A percentile compares a stretch with the other conserved stretches of the same genome.
These are phyloP conservation scores for Schlechtendalia chinensis DNA, from an alignment of 1,140 invertebrate species.

Conservation along the genomic window DNA sequence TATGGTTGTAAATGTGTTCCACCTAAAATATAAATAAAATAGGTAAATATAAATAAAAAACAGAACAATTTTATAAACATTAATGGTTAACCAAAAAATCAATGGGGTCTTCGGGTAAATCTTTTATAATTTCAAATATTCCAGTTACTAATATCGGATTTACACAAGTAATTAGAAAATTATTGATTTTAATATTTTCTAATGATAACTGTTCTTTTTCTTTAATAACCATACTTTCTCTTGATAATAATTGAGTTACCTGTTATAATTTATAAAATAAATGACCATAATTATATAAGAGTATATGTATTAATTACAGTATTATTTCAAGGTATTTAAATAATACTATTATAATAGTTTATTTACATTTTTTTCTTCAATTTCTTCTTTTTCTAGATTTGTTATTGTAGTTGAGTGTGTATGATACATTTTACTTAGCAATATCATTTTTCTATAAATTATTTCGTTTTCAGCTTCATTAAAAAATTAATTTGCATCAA, in stretches of 20 bases:
- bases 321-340: neutral
- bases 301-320: neutral
- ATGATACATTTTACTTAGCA: neutral
- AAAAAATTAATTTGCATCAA: neutral
- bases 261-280: neutral
- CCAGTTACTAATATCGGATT: conserved; percentile 39
- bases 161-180: conserved; percentile 20
- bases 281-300: neutral
- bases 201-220: conserved; percentile 19
- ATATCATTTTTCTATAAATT: neutral
- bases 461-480: neutral
- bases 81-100: conserved; percentile 30
- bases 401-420: neutral
- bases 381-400: neutral
- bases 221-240: neutral
- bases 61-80: neutral
- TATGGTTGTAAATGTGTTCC: conserved; percentile 44
- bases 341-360: neutral
- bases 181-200: conserved; percentile 4
- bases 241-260: neutral
- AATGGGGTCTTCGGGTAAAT: conserved; percentile 2
- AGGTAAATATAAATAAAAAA: conserved; percentile 6
- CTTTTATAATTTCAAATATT: conserved; percentile 28
- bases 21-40: conserved; percentile 38
- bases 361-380: conserved; percentile 18